Evolutionary conservation across 2,113 vertebrate genomes (phyloP).

Genomic region (Scomber scombrus): DNA sequence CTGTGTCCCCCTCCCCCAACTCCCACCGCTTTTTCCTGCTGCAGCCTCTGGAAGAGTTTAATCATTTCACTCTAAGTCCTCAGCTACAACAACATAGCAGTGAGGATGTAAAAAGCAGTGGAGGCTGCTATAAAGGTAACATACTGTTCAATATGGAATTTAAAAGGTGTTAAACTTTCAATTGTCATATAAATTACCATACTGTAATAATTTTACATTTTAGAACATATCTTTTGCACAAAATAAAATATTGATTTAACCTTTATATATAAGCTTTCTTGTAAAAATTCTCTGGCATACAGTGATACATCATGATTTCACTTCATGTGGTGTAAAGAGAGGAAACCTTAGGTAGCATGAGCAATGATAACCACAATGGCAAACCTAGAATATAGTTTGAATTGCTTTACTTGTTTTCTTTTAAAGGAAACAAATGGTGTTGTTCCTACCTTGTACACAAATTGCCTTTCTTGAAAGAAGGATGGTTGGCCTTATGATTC

Average conservation of each 20-base stretch:
- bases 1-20: not conserved
- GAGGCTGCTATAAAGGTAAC: not conserved
- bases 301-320: not conserved
- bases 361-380: not conserved
- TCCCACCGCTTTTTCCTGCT: slow-evolving; percentile 5
- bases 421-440: too few species aligned
- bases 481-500: not conserved
- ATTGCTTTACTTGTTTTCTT: too few species aligned
- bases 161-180: too few species aligned
- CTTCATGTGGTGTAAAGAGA: too few species aligned
- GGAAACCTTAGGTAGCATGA: not conserved
- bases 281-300: not conserved
- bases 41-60: slow-evolving; percentile 34
- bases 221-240: too few species aligned
- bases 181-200: too few species aligned
- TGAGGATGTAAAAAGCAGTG: not conserved
- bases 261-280: not conserved
- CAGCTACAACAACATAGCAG: not conserved
- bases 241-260: too few species aligned
- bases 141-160: too few species aligned
- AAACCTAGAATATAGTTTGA: slow-evolving; percentile 1
- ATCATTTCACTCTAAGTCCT: slow-evolving; percentile 37
- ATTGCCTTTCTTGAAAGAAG: too few species aligned
- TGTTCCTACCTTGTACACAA: too few species aligned
- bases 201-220: too few species aligned